Evolutionary conservation across 2,888 invertebrate genomes (phyloP), one percentile per base, ranked within the genome.

Genomic region (Camponotus fellah): DNA sequence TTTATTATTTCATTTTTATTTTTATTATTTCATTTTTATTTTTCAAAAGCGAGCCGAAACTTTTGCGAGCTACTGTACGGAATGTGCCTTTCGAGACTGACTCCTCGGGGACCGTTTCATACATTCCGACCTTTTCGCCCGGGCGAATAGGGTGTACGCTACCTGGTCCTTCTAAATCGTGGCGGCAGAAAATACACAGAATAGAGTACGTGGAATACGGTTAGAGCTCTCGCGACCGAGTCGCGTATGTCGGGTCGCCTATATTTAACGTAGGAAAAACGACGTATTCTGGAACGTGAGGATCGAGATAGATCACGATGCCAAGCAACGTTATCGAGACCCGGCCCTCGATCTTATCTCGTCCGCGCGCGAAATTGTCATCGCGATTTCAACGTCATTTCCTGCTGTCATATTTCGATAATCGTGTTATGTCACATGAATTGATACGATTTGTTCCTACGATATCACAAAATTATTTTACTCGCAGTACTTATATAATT

Each of bases 191-290:
- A 56, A 81, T 81, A 79, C 69, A 79, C 26, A 34, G 69, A 69
- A 79, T 34, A 71, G 69, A 53, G 64, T 64, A 81, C 62, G 81
- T 53, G n/a, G 64, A 74, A 81, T 81, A 74, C 62, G 62, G 34
- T 69, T 46, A 60, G 69, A n/a, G 58, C 53, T 49, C 53, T 64
- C 34, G 58, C 34, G 74, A 62, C 62, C 6, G 43, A 80, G 43
- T 40, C n/a, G 43, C 34, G 40, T 53, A 53, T 43, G 26, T 26
- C 40, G 64, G 75, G 40, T 74, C 81, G 64, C 64, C 81, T 87
- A 87, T 85, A 87, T 87, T 87, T 87, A 87, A 87, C 81, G 60
- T 79, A 75, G 49, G 26, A 81, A 37, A 60, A 72, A 65, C 46
- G 40, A 32, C n/a, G 62, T 49, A 17, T 81, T 81, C n/a, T 21